Conservation (phyloP, 2,797 vertebrate species). For the Synanceia verrucosa region DNA sequence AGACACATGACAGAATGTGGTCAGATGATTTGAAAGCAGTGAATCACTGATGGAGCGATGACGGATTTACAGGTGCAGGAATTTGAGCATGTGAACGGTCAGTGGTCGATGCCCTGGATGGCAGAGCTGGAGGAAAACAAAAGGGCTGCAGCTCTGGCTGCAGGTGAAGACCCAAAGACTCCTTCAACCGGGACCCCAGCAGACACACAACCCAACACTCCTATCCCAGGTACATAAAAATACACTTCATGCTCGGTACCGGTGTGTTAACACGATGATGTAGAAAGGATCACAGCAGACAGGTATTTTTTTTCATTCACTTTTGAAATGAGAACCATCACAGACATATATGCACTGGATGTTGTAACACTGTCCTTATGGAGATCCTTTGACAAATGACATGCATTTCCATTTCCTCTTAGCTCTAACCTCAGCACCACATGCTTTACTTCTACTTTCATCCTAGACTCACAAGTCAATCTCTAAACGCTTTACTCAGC, state of each 20-base stretch:
- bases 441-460: background rate
- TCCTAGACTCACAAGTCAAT: background rate
- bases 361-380: background rate
- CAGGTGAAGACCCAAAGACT: constrained; percentile 90
- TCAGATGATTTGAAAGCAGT: background rate
- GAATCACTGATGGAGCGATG: background rate
- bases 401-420: constrained; percentile 4
- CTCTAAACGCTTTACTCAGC: background rate
- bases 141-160: constrained; percentile 86
- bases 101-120: constrained; percentile 99
- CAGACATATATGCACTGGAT: background rate
- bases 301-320: background rate
- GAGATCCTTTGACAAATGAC: background rate
- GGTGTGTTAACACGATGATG: background rate
- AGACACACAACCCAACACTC: constrained; percentile 94
- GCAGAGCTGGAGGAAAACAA: constrained; percentile 94
- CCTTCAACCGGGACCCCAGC: constrained; percentile 93
- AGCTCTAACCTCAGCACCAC: background rate
- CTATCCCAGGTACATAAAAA: constrained; percentile 80
- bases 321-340: background rate
- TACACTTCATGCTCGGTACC: background rate
- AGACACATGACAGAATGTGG: background rate
- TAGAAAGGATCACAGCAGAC: background rate
- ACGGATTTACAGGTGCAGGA: constrained; percentile 90
- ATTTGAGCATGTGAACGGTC: constrained; percentile 97